Evolutionary conservation across 2,888 invertebrate genomes (phyloP).

Genomic region (Neoscelio sp.): DNA sequence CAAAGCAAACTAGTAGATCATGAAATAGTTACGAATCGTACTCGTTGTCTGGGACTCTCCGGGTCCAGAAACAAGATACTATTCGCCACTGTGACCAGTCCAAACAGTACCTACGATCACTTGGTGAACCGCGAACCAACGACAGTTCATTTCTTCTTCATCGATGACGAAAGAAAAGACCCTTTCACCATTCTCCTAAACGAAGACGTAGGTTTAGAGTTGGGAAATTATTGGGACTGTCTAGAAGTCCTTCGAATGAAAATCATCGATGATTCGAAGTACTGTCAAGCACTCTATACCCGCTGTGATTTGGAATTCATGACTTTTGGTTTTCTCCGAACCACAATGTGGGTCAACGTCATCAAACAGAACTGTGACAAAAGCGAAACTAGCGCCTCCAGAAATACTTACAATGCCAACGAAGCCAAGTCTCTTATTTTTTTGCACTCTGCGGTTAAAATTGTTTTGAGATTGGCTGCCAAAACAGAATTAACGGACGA

Average conservation of each 20-base stretch:
- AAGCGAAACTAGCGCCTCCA: conserved; percentile 61
- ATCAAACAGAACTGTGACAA: conserved; percentile 75
- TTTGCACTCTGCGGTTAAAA: conserved; percentile 72
- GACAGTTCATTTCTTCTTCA: conserved; percentile 73
- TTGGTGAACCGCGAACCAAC: conserved; percentile 79
- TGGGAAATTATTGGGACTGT: conserved; percentile 79
- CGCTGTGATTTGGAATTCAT: conserved; percentile 71
- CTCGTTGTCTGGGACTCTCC: conserved; percentile 78
- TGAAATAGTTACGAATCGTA: conserved; percentile 68
- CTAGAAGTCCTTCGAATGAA: conserved; percentile 78
- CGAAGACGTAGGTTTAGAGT: conserved; percentile 56
- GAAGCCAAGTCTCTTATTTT: conserved; percentile 77
- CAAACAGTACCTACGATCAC: conserved; percentile 79
- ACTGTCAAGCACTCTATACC: conserved; percentile 16
- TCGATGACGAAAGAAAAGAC: conserved; percentile 70
- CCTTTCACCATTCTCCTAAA: conserved; percentile 70
- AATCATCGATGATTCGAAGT: conserved; percentile 70
- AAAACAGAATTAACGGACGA: conserved; percentile 66
- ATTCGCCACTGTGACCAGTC: conserved; percentile 76
- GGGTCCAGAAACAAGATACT: conserved; percentile 74
- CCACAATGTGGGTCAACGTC: conserved; percentile 77
- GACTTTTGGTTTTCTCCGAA: conserved; percentile 72
- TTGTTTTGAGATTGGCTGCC: conserved; percentile 69
- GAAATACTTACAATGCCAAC: conserved; percentile 31
- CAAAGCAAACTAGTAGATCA: conserved; percentile 58